A percentile compares a stretch with the other conserved stretches of the same genome.
Evolutionary conservation across 2,797 vertebrate species (phyloP).

Genomic region (Avahi laniger): DNA sequence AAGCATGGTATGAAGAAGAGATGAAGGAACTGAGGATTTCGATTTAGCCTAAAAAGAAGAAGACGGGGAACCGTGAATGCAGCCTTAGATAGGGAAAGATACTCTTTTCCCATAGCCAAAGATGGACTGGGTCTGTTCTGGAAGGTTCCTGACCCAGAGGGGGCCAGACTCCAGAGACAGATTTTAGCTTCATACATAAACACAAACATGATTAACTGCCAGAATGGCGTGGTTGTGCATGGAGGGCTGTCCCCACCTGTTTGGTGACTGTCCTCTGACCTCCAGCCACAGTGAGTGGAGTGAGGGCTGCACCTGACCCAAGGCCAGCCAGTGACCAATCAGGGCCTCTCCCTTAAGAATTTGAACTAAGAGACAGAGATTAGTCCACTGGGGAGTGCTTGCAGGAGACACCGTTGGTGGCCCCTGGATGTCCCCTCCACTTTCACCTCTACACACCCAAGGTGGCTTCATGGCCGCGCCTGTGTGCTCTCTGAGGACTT

Average conservation of each 20-base stretch:
- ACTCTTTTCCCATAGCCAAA: not conserved
- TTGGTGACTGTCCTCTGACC: not conserved
- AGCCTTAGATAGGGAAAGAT: not conserved
- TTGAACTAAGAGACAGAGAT: not conserved
- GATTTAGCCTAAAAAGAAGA: not conserved
- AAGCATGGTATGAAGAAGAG: not conserved
- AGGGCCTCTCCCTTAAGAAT: not conserved
- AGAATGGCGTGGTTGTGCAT: fast-evolving
- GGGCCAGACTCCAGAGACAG: not conserved
- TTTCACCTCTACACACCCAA: not conserved
- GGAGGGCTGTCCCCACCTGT: not conserved
- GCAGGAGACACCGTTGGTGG: not conserved
- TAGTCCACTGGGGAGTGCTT: not conserved
- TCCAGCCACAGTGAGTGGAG: not conserved
- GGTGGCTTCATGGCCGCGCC: fast-evolving
- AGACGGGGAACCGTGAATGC: not conserved
- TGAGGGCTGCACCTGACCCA: not conserved
- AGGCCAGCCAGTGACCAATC: not conserved
- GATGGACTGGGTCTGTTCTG: not conserved
- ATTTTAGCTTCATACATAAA: not conserved
- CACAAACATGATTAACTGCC: not conserved
- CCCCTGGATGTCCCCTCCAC: fast-evolving
- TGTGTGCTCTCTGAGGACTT: not conserved
- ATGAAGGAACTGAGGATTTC: not conserved
- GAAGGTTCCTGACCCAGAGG: not conserved